phyloP scores from a whole-genome alignment of 2,113 vertebrate genomes.

The Rostratula benghalensis region DNA sequence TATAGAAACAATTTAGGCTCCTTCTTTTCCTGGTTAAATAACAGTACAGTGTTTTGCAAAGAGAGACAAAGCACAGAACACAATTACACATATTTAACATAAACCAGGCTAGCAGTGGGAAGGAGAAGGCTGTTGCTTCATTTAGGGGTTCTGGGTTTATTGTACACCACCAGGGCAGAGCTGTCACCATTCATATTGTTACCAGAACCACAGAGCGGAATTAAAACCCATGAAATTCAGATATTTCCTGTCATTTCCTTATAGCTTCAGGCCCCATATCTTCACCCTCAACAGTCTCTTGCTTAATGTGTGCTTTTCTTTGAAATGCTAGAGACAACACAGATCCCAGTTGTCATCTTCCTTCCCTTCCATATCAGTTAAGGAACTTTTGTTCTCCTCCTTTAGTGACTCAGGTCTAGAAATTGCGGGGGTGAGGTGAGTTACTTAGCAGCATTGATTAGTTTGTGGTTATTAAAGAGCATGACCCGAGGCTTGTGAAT shows the following conservation, averaged over 20 bases:
- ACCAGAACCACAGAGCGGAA: neutral
- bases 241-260: constrained; percentile 8
- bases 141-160: constrained; percentile 1
- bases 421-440: neutral
- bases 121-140: neutral
- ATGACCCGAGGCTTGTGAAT: neutral
- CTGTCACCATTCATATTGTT: neutral
- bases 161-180: neutral
- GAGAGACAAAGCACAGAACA: constrained; percentile 26
- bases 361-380: neutral
- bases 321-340: neutral
- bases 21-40: constrained; percentile 23
- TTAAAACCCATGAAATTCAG: constrained; percentile 17
- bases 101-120: neutral
- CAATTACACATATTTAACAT: neutral
- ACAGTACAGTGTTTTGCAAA: neutral
- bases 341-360: neutral
- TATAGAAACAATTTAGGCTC: constrained; percentile 15
- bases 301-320: neutral
- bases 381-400: constrained; percentile 6
- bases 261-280: neutral
- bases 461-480: neutral
- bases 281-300: neutral
- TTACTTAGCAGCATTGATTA: neutral
- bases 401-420: neutral